These are phyloP conservation scores for Amphipoea lucens DNA, from an alignment of 2,888 invertebrate genomes.

Conservation along the genomic window DNA sequence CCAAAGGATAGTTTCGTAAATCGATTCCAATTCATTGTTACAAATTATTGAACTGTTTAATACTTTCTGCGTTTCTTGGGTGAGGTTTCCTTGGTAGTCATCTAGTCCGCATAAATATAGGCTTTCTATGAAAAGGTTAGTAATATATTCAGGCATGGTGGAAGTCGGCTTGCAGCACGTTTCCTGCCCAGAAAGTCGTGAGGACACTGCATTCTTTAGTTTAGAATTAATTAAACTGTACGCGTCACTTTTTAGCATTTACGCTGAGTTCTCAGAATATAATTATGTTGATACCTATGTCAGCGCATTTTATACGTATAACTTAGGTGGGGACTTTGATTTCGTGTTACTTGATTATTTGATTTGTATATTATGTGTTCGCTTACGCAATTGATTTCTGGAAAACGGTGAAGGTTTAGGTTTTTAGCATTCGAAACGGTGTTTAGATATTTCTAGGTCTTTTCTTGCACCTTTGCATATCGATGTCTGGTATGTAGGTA, in stretches of 20 bases:
- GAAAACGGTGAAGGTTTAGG: slow-evolving; percentile 3
- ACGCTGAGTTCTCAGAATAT: slow-evolving; percentile 53
- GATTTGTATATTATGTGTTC: slow-evolving; percentile 34
- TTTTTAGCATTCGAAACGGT: slow-evolving; percentile 16
- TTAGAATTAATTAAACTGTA: slow-evolving; percentile 57
- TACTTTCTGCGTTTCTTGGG: background rate
- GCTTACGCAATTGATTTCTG: slow-evolving; percentile 37
- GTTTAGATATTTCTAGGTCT: slow-evolving; percentile 3
- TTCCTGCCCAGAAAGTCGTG: slow-evolving; percentile 60
- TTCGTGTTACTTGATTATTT: slow-evolving; percentile 45
- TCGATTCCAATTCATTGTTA: slow-evolving; percentile 3
- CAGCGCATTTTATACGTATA: slow-evolving; percentile 39
- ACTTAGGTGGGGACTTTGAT: slow-evolving; percentile 34
- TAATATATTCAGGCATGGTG: slow-evolving; percentile 49
- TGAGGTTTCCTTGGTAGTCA: background rate
- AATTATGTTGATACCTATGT: slow-evolving; percentile 32
- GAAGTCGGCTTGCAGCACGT: slow-evolving; percentile 40
- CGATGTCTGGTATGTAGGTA: background rate
- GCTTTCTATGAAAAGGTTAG: slow-evolving; percentile 34
- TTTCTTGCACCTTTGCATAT: background rate
- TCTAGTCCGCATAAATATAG: slow-evolving; percentile 7
- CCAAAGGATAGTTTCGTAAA: background rate
- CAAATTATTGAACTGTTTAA: background rate
- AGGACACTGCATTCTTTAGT: slow-evolving; percentile 56
- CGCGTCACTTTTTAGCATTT: slow-evolving; percentile 62